Evolutionary conservation across 2,797 vertebrate genomes (phyloP).

Genomic region (Crocodylus rhombifer): DNA sequence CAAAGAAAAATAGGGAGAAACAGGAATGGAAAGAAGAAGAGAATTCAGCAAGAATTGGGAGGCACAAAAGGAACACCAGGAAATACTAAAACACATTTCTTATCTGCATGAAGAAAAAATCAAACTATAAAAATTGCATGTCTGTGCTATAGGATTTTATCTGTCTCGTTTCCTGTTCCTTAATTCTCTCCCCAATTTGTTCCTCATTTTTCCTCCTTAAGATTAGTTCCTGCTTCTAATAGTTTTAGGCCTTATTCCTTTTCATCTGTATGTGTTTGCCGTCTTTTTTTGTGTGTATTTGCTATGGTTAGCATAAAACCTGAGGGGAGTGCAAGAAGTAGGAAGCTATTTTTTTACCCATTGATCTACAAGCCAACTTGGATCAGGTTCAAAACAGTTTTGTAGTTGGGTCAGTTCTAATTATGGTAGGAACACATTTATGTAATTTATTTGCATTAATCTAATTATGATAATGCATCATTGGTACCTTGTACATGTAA

Average conservation of each 20-base stretch:
- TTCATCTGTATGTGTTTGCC: background rate
- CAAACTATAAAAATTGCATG: background rate
- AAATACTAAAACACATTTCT: background rate
- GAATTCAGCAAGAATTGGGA: background rate
- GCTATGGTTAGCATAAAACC: background rate
- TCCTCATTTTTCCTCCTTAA: background rate
- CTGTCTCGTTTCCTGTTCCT: background rate
- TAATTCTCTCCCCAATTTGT: background rate
- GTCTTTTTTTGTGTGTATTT: background rate
- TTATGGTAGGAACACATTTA: background rate
- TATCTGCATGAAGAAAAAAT: background rate
- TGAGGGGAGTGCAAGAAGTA: background rate
- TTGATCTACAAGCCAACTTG: background rate
- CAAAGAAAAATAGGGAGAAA: background rate
- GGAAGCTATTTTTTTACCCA: background rate
- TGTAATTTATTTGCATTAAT: background rate
- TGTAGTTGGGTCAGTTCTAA: background rate
- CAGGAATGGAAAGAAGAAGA: background rate
- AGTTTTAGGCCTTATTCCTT: background rate
- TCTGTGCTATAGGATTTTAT: background rate
- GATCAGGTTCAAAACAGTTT: background rate
- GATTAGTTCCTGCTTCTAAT: background rate
- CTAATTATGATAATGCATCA: background rate
- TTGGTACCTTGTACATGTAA: background rate
- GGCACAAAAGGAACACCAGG: background rate